Base-by-base conservation (phyloP, 2,888 invertebrate species). In the Globia sparganii region DNA sequence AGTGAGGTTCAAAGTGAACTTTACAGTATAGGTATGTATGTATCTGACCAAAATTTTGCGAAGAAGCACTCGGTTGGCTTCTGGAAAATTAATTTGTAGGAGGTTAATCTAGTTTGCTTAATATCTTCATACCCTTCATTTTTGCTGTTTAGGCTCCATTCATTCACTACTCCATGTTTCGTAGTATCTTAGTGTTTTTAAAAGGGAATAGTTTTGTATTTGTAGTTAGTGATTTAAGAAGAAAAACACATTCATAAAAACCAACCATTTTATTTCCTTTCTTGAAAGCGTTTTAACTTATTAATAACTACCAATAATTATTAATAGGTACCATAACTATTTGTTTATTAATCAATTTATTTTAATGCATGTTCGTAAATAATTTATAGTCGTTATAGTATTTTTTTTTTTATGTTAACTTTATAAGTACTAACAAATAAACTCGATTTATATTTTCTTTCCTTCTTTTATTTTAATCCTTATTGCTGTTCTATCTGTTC, bases 371-470 rank as follows among this genome's bases (percentile, higher is more conserved):
- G 80, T 71, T 75, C 79, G 72, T 79, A 28, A 59, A 72, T 75
- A 43, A 49, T 13, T 25, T 49, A 34, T 46, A 49, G 2, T 34
- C 4, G 28, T 64, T 56, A 11, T 75, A n/a, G n/a, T 82, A 37
- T 64, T 67, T 70, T 66, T 34, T 34, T 53, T 58, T 15, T 43
- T 71, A n/a, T 68, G 49, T 72, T 58, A 28, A 34, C 67, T 25
- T 80, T 58, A 9, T 43, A n/a, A n/a, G n/a, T n/a, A 72, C 76
- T 83, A 84, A 80, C 76, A 71, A 83, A 83, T 84, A 83, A 83
- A 83, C 5, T 49, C 9, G 18, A 69, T 72, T 71, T 58, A 0
- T 37, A 4, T 69, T 53, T 59, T 31, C 13, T 46, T 49, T 37
- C 25, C n/a, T 64, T 75, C 59, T 70, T 83, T 77, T 73, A 68